A percentile compares a stretch with the other conserved stretches of the same genome.
These are phyloP conservation scores for Pseudochirops corinnae DNA, from an alignment of 2,797 vertebrate genomes.

Conservation along the genomic window DNA sequence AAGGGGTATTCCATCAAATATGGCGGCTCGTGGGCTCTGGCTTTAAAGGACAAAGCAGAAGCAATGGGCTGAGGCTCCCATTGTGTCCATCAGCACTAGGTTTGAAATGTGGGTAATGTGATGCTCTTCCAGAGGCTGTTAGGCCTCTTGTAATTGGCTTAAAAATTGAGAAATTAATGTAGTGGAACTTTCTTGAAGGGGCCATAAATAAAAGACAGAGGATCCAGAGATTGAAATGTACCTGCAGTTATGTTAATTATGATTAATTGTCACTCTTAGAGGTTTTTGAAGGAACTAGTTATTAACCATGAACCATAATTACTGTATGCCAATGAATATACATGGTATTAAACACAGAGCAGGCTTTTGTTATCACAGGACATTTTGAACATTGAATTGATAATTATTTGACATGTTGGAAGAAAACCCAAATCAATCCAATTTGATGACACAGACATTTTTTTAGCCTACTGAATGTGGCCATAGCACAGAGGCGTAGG, in stretches of 20 bases:
- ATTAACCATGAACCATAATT: conserved; percentile 71
- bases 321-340: conserved; percentile 56
- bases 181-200: conserved; percentile 81
- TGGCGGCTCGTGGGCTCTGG: not conserved
- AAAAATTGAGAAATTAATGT: conserved; percentile 84
- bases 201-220: conserved; percentile 79
- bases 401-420: not conserved
- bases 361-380: not conserved
- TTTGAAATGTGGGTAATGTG: conserved; percentile 60
- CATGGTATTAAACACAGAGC: rapidly evolving
- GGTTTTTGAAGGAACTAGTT: conserved; percentile 77
- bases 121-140: conserved; percentile 64
- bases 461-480: not conserved
- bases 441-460: not conserved
- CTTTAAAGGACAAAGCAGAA: conserved; percentile 32
- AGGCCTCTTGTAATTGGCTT: conserved; percentile 80
- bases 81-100: conserved; percentile 9
- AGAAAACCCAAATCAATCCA: not conserved
- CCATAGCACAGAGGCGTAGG: not conserved
- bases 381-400: not conserved
- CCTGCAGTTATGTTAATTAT: conserved; percentile 82
- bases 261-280: conserved; percentile 77
- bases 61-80: not conserved
- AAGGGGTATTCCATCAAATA: not conserved
- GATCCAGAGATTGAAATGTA: conserved; percentile 75